phyloP scores from a whole-genome alignment of 2,113 vertebrate genomes.

The Oryctolagus cuniculus region mOryCun1.1 NC_091437.1:15291501-15292000 shows the following conservation, averaged over 20 bases:
- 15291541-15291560: neutral
- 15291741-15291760: neutral
- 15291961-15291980: neutral
- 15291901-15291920: neutral
- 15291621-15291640: constrained; percentile 40
- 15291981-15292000: constrained; percentile 38
- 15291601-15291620: constrained; percentile 32
- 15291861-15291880: neutral
- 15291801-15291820: neutral
- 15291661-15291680: neutral
- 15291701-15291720: neutral
- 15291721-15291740: neutral
- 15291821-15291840: neutral
- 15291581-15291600: neutral
- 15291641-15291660: constrained; percentile 6
- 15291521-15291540: neutral
- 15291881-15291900: constrained; percentile 43
- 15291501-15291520: too few species aligned
- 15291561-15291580: neutral
- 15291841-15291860: neutral
- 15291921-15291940: neutral
- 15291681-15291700: neutral
- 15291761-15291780: neutral
- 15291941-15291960: neutral
- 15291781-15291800: neutral